Conservation (phyloP, 2,113 vertebrate genomes). For the Nothobranchius furzeri region DNA sequence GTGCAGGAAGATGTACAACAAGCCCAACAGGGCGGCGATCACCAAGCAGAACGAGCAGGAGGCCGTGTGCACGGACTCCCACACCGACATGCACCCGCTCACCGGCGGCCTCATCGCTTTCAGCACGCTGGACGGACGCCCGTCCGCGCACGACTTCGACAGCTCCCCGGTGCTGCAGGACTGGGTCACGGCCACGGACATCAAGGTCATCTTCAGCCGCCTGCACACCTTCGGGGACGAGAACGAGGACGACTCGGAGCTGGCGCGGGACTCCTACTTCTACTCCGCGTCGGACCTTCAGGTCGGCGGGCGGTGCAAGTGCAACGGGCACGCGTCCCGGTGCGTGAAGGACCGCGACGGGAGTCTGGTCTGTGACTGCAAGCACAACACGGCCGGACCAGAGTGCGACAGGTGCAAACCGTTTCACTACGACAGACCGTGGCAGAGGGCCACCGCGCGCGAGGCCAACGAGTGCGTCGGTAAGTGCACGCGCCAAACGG, state of each 20-base stretch:
- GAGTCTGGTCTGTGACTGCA: constrained; percentile 93
- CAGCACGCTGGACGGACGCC: constrained; percentile 97
- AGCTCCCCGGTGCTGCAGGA: constrained; percentile 98
- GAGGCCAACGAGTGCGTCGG: constrained; percentile 99
- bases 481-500: constrained; percentile 75
- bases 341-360: constrained; percentile 94
- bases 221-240: constrained; percentile 94
- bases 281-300: constrained; percentile 97
- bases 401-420: constrained; percentile 99
- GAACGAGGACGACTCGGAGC: constrained; percentile 94
- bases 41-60: constrained; percentile 99
- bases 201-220: constrained; percentile 91
- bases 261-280: constrained; percentile 94
- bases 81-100: constrained; percentile 93
- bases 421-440: constrained; percentile 98
- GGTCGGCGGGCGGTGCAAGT: constrained; percentile 97
- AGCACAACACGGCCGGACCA: constrained; percentile 94
- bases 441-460: constrained; percentile 94
- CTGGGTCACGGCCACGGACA: constrained; percentile 99
- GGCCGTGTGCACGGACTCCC: constrained; percentile 96
- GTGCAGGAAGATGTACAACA: constrained; percentile 96
- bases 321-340: constrained; percentile 95
- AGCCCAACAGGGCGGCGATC: constrained; percentile 89
- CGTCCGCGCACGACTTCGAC: constrained; percentile 98
- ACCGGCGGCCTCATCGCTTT: constrained; percentile 96